Evolutionary conservation across 2,888 invertebrate species (phyloP).

Genomic region (Mythimna ferrago): DNA sequence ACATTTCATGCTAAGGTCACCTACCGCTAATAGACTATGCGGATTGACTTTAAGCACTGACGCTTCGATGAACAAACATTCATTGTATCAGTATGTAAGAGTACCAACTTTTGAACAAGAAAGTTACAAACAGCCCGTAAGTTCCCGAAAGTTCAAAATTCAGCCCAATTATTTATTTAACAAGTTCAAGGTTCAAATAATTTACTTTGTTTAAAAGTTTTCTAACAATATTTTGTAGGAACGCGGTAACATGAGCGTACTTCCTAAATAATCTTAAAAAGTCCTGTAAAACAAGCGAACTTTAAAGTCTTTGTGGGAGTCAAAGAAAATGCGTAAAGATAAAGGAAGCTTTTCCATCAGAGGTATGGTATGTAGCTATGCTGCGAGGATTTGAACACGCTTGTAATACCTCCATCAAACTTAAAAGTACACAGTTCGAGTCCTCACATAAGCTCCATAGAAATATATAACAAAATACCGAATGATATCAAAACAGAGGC

Average conservation of each 20-base stretch:
- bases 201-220: conserved; percentile 2
- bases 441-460: too few relatives aligned
- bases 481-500: too few relatives aligned
- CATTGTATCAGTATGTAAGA: not conserved
- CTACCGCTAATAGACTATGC: too few relatives aligned
- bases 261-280: not conserved
- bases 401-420: too few relatives aligned
- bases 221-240: not conserved
- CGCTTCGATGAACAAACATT: too few relatives aligned
- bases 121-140: not conserved
- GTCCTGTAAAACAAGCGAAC: not conserved
- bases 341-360: too few relatives aligned
- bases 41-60: too few relatives aligned
- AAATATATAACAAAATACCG: too few relatives aligned
- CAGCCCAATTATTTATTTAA: not conserved
- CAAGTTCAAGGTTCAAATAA: not conserved
- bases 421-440: too few relatives aligned
- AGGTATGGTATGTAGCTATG: too few relatives aligned
- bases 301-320: not conserved
- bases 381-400: too few relatives aligned
- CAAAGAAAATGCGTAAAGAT: not conserved
- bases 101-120: not conserved
- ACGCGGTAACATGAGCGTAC: not conserved
- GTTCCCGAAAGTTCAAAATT: not conserved
- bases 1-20: too few relatives aligned